These are phyloP conservation scores for Oenanthe melanoleuca DNA, from an alignment of 2,113 vertebrate genomes.

Conservation along the genomic window DNA sequence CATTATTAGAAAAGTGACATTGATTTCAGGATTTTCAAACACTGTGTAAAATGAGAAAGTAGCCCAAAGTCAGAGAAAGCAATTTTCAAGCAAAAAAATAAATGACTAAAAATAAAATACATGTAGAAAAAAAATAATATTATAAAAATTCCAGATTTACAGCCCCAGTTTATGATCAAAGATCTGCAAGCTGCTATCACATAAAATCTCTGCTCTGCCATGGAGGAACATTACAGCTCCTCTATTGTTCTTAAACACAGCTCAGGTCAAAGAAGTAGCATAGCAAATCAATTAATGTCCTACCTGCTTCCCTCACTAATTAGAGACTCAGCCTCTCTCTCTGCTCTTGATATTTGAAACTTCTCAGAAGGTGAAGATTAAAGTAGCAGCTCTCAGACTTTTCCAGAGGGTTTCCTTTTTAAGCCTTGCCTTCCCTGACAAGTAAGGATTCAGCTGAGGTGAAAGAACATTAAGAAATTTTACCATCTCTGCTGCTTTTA, in stretches of 20 bases:
- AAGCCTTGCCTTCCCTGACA: slow-evolving; percentile 44
- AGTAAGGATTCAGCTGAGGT: slow-evolving; percentile 41
- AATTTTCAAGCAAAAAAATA: background rate
- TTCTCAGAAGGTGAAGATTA: slow-evolving; percentile 67
- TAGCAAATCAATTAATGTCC: slow-evolving; percentile 69
- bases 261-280: slow-evolving; percentile 53
- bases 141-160: background rate
- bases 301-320: slow-evolving; percentile 68
- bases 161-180: slow-evolving; percentile 31
- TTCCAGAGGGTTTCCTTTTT: slow-evolving; percentile 54
- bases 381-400: slow-evolving; percentile 46
- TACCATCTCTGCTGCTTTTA: slow-evolving; percentile 17
- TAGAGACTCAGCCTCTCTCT: slow-evolving; percentile 48
- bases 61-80: background rate
- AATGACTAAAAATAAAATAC: background rate
- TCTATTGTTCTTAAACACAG: slow-evolving; percentile 32
- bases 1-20: background rate
- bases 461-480: slow-evolving; percentile 50
- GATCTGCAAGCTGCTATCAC: background rate
- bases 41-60: background rate
- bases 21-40: background rate
- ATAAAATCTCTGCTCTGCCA: background rate
- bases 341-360: slow-evolving; percentile 73
- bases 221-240: slow-evolving; percentile 14
- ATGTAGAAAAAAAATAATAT: background rate